These are phyloP conservation scores for Cynodonichthys magdalenae DNA, from an alignment of 2,797 vertebrate species.

Conservation along the genomic window DNA sequence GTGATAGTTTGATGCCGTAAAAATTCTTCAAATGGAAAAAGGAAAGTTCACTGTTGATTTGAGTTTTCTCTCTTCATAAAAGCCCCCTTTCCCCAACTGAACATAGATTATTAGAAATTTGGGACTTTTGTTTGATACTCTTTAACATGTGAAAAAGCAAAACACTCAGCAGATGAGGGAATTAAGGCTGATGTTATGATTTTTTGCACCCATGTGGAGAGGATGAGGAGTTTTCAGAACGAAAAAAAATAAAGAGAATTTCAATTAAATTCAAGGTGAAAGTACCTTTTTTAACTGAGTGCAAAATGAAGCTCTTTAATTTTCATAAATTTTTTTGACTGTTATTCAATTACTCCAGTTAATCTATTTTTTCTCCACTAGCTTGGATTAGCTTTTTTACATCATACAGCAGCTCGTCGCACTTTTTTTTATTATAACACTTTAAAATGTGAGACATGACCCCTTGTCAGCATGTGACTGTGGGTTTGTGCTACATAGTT, in stretches of 20 bases:
- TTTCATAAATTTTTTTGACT: conserved; percentile 59
- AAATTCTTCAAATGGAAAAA: not conserved
- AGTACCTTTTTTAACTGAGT: conserved; percentile 56
- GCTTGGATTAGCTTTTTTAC: conserved; percentile 75
- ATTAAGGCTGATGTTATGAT: conserved; percentile 7
- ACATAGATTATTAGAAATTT: not conserved
- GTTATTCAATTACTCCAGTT: conserved; percentile 69
- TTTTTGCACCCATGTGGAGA: no score
- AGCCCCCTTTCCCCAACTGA: not conserved
- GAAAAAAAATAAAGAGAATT: conserved; percentile 32
- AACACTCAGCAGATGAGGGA: conserved; percentile 1
- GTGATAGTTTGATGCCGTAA: not conserved
- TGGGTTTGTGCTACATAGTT: conserved; percentile 25
- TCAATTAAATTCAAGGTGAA: conserved; percentile 72
- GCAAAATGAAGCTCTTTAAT: conserved; percentile 40
- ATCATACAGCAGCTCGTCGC: conserved; percentile 72
- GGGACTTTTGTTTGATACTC: not conserved
- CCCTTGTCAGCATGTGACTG: conserved; percentile 17
- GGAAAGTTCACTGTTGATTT: not conserved
- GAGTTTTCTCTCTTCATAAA: not conserved
- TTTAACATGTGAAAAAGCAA: not conserved
- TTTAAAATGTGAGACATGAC: conserved; percentile 73
- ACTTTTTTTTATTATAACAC: conserved; percentile 61
- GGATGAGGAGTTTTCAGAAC: not conserved
- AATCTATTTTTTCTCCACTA: conserved; percentile 64